Percentiles rank a stretch among this genome's conserved stretches.
Conservation (phyloP, 2,113 vertebrate genomes). For the Oplegnathus fasciatus region DNA sequence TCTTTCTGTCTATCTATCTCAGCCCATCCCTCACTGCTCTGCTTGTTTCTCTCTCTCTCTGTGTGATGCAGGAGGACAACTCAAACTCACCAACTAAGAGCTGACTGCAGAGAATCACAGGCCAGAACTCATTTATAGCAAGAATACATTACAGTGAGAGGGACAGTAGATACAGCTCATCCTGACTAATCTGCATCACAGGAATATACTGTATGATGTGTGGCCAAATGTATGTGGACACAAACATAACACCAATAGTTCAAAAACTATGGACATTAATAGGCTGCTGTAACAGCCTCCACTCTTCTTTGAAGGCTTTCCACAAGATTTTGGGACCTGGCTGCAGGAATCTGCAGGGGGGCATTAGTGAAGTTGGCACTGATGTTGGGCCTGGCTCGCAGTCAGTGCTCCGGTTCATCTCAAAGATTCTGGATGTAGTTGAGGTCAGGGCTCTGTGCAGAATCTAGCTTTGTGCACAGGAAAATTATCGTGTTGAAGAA, state of each 20-base stretch:
- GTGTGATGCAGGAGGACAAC: constrained; percentile 55
- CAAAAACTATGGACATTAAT: not conserved
- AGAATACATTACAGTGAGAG: constrained; percentile 47
- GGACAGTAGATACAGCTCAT: constrained; percentile 23
- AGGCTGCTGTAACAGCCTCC: not conserved
- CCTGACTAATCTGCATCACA: constrained; percentile 30
- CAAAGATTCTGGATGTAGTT: not conserved
- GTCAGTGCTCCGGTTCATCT: not conserved
- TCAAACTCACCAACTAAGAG: constrained; percentile 51
- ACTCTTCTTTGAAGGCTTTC: not conserved
- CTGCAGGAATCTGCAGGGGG: not conserved
- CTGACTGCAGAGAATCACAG: constrained; percentile 64
- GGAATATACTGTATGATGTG: not conserved
- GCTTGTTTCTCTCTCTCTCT: constrained; percentile 20
- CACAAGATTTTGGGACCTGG: not conserved
- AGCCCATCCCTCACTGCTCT: constrained; percentile 10
- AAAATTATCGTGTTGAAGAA: not conserved
- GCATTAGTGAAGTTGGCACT: not conserved
- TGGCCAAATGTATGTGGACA: constrained; percentile 6
- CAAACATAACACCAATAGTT: not conserved
- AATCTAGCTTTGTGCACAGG: not conserved
- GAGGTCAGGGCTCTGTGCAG: not conserved
- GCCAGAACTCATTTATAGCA: constrained; percentile 56
- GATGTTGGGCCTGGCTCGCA: not conserved
- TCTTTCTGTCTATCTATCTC: not conserved